phyloP scores from a whole-genome alignment of 2,888 invertebrate genomes.

The Cinara cedri region DNA sequence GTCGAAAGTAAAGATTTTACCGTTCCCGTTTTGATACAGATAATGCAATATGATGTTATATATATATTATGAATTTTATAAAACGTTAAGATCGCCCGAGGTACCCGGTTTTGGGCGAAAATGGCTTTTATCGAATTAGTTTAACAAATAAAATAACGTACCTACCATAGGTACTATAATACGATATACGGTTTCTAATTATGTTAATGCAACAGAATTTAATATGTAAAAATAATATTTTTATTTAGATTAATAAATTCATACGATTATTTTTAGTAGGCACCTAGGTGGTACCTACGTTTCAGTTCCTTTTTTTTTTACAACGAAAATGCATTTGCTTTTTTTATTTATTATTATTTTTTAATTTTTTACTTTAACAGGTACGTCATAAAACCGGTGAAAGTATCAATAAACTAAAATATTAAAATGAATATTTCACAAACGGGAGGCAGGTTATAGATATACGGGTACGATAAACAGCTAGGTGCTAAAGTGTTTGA shows the following conservation, averaged over 20 bases:
- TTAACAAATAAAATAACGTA: slow-evolving; percentile 3
- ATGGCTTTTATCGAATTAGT: background rate
- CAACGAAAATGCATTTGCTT: background rate
- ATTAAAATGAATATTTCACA: background rate
- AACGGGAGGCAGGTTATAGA: background rate
- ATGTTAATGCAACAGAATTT: background rate
- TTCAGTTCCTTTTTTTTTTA: background rate
- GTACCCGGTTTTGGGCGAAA: background rate
- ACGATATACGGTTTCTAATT: background rate
- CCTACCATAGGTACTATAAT: too few relatives aligned
- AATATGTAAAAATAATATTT: background rate
- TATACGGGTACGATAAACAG: too few relatives aligned
- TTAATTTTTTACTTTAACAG: too few relatives aligned
- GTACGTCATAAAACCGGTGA: background rate
- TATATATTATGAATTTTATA: background rate
- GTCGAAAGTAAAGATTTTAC: background rate
- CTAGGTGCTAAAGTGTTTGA: background rate
- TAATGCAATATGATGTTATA: background rate
- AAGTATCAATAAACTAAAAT: background rate
- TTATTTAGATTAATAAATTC: background rate
- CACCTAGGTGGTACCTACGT: background rate
- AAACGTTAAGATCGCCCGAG: background rate
- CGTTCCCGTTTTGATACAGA: background rate
- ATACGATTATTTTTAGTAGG: background rate
- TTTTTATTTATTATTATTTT: too few relatives aligned